These are phyloP conservation scores for Penaeus indicus DNA, from an alignment of 1,140 invertebrate species.

Conservation along the genomic window DNA sequence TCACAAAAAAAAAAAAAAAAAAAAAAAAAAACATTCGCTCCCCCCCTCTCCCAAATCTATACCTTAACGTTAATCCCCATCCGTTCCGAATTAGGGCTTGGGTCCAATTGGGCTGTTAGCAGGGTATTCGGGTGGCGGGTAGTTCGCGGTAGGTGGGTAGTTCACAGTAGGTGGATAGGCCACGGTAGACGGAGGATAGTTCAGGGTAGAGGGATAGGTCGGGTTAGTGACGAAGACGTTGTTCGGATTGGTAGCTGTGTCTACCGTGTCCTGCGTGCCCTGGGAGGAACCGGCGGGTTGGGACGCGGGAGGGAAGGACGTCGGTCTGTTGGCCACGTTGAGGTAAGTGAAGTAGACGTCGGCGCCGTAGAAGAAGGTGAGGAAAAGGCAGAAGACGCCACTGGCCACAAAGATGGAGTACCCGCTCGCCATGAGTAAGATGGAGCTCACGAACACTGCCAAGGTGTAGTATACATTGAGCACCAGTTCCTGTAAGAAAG, in stretches of 20 bases:
- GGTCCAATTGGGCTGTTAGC: not conserved
- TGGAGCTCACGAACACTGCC: slow-evolving; percentile 7
- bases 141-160: not conserved
- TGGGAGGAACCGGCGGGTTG: not conserved
- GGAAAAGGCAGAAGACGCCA: slow-evolving; percentile 34
- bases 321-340: not conserved
- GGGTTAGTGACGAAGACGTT: slow-evolving; percentile 15
- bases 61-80: too few species aligned
- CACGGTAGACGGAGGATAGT: slow-evolving; percentile 21
- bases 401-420: not conserved
- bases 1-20: too few species aligned
- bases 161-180: not conserved
- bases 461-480: slow-evolving; percentile 31
- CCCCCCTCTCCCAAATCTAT: too few species aligned
- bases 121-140: not conserved
- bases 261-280: not conserved
- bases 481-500: slow-evolving; percentile 2
- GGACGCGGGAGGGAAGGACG: not conserved
- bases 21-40: too few species aligned
- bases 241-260: not conserved
- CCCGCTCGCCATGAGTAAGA: slow-evolving; percentile 4
- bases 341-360: slow-evolving; percentile 35
- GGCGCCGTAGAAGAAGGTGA: slow-evolving; percentile 18
- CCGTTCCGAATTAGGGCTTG: too few species aligned
- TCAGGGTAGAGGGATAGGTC: slow-evolving; percentile 16